These are phyloP conservation scores for Geothlypis trichas DNA, from an alignment of 2,113 vertebrate species.

Conservation along the genomic window DNA sequence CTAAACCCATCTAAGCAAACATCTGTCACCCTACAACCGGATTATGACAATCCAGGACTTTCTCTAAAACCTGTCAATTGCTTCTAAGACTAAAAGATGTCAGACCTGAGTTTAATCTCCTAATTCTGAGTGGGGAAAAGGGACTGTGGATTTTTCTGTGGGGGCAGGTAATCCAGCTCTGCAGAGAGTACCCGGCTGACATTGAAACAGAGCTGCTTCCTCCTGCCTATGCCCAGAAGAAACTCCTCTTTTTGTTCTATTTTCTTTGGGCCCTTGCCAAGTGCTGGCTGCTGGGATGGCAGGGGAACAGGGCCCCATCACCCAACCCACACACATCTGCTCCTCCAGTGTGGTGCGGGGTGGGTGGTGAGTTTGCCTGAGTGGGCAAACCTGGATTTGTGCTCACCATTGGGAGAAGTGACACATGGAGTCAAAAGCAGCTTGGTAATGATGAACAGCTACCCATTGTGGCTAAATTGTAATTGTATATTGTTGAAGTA, in stretches of 20 bases:
- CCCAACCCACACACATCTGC: background rate
- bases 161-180: background rate
- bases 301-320: background rate
- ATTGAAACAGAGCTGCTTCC: background rate
- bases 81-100: background rate
- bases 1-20: background rate
- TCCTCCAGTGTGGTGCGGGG: accelerated
- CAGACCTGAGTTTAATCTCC: background rate
- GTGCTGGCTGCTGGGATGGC: background rate
- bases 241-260: background rate
- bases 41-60: background rate
- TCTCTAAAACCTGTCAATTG: background rate
- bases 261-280: background rate
- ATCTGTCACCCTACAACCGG: background rate
- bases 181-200: background rate
- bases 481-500: background rate
- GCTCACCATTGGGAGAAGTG: background rate
- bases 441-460: background rate
- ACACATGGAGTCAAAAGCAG: background rate
- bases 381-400: background rate
- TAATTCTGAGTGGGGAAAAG: background rate
- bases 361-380: background rate
- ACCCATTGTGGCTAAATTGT: background rate
- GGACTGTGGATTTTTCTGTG: background rate
- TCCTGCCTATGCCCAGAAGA: accelerated